Conservation (phyloP, 2,797 vertebrate species). For the Orientallactaga sibirica region DNA sequence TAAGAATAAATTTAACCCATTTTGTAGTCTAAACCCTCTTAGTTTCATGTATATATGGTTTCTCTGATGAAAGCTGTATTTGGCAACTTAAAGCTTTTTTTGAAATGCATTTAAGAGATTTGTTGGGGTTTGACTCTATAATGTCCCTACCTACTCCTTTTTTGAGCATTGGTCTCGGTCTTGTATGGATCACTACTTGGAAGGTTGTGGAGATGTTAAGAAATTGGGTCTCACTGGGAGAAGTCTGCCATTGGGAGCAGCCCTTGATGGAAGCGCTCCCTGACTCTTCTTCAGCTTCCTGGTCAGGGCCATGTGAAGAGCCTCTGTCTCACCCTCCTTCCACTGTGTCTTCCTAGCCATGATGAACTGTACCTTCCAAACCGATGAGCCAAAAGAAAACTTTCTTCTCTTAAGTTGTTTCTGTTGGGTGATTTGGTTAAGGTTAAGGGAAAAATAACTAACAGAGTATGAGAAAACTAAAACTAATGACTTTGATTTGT, state of each 20-base stretch:
- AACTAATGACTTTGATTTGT: conserved; percentile 53
- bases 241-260: neutral
- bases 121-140: neutral
- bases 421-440: neutral
- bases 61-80: conserved; percentile 44
- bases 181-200: neutral
- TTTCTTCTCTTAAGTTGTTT: neutral
- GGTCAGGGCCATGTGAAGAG: neutral
- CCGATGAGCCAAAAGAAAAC: neutral
- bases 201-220: neutral
- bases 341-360: neutral
- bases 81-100: conserved; percentile 27
- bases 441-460: neutral
- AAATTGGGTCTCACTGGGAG: neutral
- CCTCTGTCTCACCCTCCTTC: neutral
- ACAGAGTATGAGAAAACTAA: conserved; percentile 32
- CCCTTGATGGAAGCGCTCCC: neutral
- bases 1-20: conserved; percentile 41
- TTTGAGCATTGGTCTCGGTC: neutral
- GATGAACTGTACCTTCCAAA: neutral
- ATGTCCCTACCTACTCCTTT: neutral
- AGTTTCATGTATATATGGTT: neutral
- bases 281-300: neutral
- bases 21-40: conserved; percentile 13
- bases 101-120: conserved; percentile 1